These are phyloP conservation scores for Zaprionus vittiger DNA, from an alignment of 1,140 invertebrate genomes.

Conservation along the genomic window DNA sequence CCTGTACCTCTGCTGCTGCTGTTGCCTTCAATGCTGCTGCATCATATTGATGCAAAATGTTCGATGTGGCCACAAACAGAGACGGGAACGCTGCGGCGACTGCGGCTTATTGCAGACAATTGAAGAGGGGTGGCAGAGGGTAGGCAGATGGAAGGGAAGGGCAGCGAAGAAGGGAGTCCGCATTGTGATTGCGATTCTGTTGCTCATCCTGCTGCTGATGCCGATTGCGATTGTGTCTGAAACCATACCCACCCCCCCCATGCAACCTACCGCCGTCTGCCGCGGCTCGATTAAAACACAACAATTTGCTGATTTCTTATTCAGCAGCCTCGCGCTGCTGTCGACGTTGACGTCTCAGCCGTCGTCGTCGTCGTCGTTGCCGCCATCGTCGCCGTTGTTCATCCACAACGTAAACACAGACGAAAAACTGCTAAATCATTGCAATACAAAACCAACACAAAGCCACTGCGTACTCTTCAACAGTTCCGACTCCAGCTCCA, in stretches of 20 bases:
- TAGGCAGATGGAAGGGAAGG: neutral
- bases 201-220: slow-evolving; percentile 10
- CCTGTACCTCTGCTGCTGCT: neutral
- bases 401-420: slow-evolving; percentile 82
- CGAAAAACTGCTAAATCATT: slow-evolving; percentile 83
- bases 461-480: slow-evolving; percentile 49
- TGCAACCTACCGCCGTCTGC: neutral
- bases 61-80: slow-evolving; percentile 20
- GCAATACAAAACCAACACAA: slow-evolving; percentile 81
- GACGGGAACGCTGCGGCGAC: slow-evolving; percentile 4
- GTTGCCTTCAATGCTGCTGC: neutral
- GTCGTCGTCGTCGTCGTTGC: neutral
- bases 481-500: slow-evolving; percentile 10
- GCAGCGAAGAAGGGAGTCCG: neutral
- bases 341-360: neutral
- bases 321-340: slow-evolving; percentile 43
- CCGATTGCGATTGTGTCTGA: slow-evolving; percentile 33
- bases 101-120: slow-evolving; percentile 55
- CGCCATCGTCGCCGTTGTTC: slow-evolving; percentile 47
- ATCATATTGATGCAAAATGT: slow-evolving; percentile 33
- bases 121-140: slow-evolving; percentile 4
- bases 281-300: slow-evolving; percentile 75
- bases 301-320: slow-evolving; percentile 82
- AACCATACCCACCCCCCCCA: neutral
- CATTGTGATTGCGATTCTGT: slow-evolving; percentile 39